Percentiles rank a stretch among this genome's conserved stretches.
phyloP scores from a whole-genome alignment of 2,797 vertebrate genomes.

The Clarias platycephalus region DNA sequence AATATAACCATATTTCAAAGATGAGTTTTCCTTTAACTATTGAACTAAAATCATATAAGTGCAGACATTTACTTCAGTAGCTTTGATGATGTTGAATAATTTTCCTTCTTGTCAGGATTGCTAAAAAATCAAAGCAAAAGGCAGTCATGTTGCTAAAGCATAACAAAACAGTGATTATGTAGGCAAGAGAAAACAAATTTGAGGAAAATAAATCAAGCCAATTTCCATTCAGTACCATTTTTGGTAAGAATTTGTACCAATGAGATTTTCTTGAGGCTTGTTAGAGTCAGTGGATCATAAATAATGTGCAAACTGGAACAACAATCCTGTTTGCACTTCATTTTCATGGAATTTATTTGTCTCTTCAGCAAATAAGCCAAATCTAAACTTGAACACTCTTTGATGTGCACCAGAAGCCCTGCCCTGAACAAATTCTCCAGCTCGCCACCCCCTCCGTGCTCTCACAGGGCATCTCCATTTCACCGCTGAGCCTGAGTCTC shows the following conservation, averaged over 20 bases:
- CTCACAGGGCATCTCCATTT: constrained; percentile 61
- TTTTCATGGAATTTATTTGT: constrained; percentile 24
- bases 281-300: neutral
- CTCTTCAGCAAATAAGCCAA: constrained; percentile 42
- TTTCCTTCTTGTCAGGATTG: neutral
- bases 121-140: neutral
- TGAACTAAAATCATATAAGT: neutral
- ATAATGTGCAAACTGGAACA: neutral
- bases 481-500: constrained; percentile 31
- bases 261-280: neutral
- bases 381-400: constrained; percentile 18
- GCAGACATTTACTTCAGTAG: neutral
- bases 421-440: constrained; percentile 2
- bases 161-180: neutral
- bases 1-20: neutral
- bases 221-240: neutral
- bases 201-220: neutral
- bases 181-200: neutral
- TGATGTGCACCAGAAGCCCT: neutral
- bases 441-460: constrained; percentile 30
- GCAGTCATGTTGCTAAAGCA: neutral
- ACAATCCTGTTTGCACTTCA: constrained; percentile 21
- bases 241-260: neutral
- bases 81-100: neutral
- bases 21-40: neutral